Evolutionary conservation across 2,797 vertebrate genomes (phyloP).

Genomic region (Sebastes nivosus): DNA sequence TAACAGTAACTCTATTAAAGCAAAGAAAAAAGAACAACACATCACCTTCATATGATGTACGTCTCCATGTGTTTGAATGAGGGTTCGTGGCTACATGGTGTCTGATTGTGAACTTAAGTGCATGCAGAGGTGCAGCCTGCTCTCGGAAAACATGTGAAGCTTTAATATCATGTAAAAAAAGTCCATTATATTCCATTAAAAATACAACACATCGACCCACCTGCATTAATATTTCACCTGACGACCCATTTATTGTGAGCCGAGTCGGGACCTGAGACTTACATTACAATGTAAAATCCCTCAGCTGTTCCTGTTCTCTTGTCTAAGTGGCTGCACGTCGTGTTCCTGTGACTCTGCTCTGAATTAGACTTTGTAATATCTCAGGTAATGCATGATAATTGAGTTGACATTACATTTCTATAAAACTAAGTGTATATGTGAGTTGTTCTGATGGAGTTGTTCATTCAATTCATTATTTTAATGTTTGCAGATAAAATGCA

Average conservation of each 20-base stretch:
- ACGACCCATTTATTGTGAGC: conserved; percentile 65
- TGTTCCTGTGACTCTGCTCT: conserved; percentile 28
- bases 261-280: conserved; percentile 33
- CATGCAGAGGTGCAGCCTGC: background rate
- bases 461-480: background rate
- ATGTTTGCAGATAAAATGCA: conserved; percentile 5
- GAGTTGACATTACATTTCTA: conserved; percentile 40
- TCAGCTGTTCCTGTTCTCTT: conserved; percentile 31
- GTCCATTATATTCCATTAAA: conserved; percentile 69
- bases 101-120: background rate
- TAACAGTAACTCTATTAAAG: conserved; percentile 19
- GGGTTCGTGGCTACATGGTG: background rate
- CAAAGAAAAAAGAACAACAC: conserved; percentile 5
- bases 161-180: conserved; percentile 61
- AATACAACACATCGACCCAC: conserved; percentile 60
- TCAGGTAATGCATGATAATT: conserved; percentile 33
- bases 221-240: conserved; percentile 76
- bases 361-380: conserved; percentile 50
- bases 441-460: background rate
- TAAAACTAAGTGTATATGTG: background rate
- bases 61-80: background rate
- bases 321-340: conserved; percentile 35
- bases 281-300: conserved; percentile 50
- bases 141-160: conserved; percentile 12
- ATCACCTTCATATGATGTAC: accelerated